Evolutionary conservation across 2,113 vertebrate species (phyloP), one percentile per base, ranked within the genome.

Genomic region (Zosterops lateralis): DNA sequence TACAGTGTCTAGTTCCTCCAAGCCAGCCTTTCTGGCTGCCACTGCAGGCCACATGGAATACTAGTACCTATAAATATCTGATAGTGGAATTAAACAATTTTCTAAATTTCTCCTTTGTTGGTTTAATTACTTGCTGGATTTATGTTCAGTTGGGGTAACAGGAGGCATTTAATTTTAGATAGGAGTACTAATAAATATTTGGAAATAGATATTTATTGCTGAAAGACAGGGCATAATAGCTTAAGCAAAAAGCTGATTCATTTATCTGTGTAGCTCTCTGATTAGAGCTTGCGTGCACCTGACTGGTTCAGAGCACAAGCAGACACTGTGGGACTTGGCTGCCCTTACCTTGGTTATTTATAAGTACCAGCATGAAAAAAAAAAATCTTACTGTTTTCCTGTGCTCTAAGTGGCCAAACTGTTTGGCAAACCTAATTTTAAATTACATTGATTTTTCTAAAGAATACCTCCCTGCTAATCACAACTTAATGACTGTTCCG

Each of bases 391-490:
- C 66, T 80, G 1, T 95, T 94, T 77, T 81, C 64, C 10, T 47
- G 26, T 51, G 11, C 81, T 85, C 4, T 88, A 73, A 87, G 75
- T 87, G 65, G 45, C 28, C 83, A 93, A 96, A 89, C 25, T 38
- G 29, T 91, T 95, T 53, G 24, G 81, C 84, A 92, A 95, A 91
- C 65, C 36, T 74, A 51, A 79, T 94, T 96, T 86, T 85, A 74
- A 95, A 78, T 92, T 94, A 70, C 67, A 65, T 47, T 80, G 67
- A 60, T 90, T 97, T 96, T 98, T 93, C 77, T 61, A 70, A 93
- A 86, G 68, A 96, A 64, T 86, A 74, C 38, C 9, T 57, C 60
- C 80, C 58, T 87, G 64, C 75, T 95, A 93, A 91, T 92, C 78
- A 91, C 68, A 95, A 86, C 15, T 84, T 94, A 94, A 88, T 95